These are phyloP conservation scores for Contarinia nasturtii DNA, from an alignment of 1,140 invertebrate genomes.

Conservation along the genomic window DNA sequence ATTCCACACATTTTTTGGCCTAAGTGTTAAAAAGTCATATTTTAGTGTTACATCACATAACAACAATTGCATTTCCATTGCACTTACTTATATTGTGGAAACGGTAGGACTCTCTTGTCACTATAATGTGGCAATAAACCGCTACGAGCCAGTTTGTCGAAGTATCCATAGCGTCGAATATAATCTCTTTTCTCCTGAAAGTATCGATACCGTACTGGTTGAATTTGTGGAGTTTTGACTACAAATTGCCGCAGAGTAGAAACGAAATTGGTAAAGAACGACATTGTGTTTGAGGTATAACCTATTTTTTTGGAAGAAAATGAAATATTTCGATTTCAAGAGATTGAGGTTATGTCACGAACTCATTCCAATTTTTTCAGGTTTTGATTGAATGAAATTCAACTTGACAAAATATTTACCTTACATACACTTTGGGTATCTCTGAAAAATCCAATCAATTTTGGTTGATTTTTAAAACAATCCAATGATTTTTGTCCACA, in stretches of 20 bases:
- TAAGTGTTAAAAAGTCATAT: conserved; percentile 7
- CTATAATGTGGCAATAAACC: conserved; percentile 46
- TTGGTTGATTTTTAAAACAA: too few relatives aligned
- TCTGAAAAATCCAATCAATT: too few relatives aligned
- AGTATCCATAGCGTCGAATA: conserved; percentile 46
- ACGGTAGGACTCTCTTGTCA: conserved; percentile 29
- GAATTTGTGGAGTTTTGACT: conserved; percentile 22
- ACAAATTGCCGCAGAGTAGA: conserved; percentile 1
- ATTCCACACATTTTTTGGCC: conserved; percentile 52
- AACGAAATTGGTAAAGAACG: neutral
- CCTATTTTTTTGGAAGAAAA: too few relatives aligned
- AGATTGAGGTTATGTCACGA: too few relatives aligned
- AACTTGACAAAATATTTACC: too few relatives aligned
- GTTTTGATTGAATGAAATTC: too few relatives aligned
- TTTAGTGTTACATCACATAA: too few relatives aligned
- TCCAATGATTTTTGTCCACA: too few relatives aligned
- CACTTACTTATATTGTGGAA: conserved; percentile 42
- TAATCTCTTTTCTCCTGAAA: conserved; percentile 44
- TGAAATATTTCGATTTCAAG: too few relatives aligned
- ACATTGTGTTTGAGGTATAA: too few relatives aligned
- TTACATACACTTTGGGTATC: too few relatives aligned
- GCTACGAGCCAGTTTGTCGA: conserved; percentile 38
- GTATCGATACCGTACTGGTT: conserved; percentile 35
- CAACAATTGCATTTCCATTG: neutral
- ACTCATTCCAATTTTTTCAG: too few relatives aligned